Conservation (phyloP, 2,888 invertebrate species). For the Erebia palarica region DNA sequence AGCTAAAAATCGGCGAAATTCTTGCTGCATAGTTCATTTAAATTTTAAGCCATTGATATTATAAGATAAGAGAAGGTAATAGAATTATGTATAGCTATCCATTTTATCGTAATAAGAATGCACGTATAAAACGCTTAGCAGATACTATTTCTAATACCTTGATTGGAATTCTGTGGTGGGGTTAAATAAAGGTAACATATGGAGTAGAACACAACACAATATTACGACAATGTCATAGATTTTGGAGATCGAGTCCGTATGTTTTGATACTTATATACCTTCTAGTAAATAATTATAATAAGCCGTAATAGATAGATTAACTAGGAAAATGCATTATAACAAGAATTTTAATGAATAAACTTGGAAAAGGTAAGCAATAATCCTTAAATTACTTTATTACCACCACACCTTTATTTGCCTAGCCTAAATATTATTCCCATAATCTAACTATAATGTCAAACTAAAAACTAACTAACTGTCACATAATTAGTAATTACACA, state of each 20-base stretch:
- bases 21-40: no score
- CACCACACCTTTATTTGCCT: not conserved
- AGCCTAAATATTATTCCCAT: conserved; percentile 4
- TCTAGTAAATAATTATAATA: not conserved
- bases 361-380: not conserved
- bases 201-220: not conserved
- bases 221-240: not conserved
- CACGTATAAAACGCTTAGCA: no score
- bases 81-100: no score
- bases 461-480: not conserved
- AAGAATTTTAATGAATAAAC: not conserved
- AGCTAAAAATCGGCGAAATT: no score
- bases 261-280: not conserved
- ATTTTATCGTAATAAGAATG: no score
- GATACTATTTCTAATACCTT: no score
- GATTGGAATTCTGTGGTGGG: no score
- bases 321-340: not conserved
- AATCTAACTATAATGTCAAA: conserved; percentile 3
- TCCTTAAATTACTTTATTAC: not conserved
- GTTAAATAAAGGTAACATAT: no score
- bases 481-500: not conserved
- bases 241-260: not conserved
- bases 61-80: no score
- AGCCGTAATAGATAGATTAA: not conserved
- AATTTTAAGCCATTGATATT: no score